Conservation (phyloP, 2,113 vertebrate genomes). For the Cromileptes altivelis region DNA sequence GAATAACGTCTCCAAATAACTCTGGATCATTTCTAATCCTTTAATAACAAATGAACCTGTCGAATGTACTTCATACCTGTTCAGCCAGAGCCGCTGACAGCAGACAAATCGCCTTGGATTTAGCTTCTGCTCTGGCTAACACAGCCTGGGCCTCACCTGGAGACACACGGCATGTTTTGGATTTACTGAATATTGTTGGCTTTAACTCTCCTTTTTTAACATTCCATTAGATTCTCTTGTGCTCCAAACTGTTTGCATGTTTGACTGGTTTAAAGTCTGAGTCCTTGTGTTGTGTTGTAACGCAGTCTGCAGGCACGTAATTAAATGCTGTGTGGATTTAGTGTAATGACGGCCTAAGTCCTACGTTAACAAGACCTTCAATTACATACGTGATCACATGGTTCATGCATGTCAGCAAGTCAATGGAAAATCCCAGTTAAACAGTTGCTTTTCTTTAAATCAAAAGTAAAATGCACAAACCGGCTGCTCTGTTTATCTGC, state of each 20-base stretch:
- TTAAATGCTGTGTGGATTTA: conserved; percentile 66
- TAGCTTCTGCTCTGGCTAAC: conserved; percentile 89
- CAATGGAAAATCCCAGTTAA: conserved; percentile 23
- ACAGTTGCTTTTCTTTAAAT: background rate
- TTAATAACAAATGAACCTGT: background rate
- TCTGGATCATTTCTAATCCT: background rate
- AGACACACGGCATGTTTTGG: conserved; percentile 17
- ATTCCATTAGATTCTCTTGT: background rate
- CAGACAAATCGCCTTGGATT: conserved; percentile 89
- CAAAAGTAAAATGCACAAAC: conserved; percentile 65
- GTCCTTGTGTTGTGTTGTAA: conserved; percentile 33
- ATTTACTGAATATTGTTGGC: background rate
- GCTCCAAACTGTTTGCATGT: background rate
- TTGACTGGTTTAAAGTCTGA: conserved; percentile 32
- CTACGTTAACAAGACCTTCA: conserved; percentile 46
- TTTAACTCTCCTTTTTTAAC: conserved; percentile 5
- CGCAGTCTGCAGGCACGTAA: conserved; percentile 27
- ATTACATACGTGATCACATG: conserved; percentile 29
- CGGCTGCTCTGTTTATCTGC: conserved; percentile 90
- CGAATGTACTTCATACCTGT: conserved; percentile 81
- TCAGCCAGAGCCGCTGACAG: conserved; percentile 90
- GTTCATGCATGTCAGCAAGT: conserved; percentile 13
- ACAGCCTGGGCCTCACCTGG: conserved; percentile 91
- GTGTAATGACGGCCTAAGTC: conserved; percentile 38
- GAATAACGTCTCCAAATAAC: background rate